These are phyloP conservation scores for Drosophila siamana DNA, from an alignment of 2,888 invertebrate genomes.

Conservation along the genomic window DNA sequence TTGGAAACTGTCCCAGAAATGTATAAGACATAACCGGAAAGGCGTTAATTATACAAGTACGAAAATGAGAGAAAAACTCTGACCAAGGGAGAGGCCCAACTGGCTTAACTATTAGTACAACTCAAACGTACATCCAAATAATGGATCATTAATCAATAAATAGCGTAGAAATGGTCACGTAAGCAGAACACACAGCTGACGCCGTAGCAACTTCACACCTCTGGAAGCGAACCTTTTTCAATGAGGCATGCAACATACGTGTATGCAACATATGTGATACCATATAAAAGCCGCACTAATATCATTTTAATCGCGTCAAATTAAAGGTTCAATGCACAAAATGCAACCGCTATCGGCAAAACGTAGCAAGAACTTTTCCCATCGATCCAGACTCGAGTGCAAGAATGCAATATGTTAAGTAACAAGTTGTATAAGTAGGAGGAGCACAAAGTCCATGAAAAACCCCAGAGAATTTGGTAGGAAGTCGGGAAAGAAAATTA, in stretches of 20 bases:
- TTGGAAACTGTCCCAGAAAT: conserved; percentile 11
- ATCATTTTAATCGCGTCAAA: conserved; percentile 83
- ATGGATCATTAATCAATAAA: conserved; percentile 83
- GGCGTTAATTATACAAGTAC: conserved; percentile 67
- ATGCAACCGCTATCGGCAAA: neutral
- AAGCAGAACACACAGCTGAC: conserved; percentile 64
- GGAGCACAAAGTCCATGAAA: conserved; percentile 10
- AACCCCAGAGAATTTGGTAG: neutral
- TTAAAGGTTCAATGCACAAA: conserved; percentile 73
- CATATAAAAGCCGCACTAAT: conserved; percentile 62
- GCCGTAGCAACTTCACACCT: conserved; percentile 80
- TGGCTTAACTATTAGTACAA: neutral
- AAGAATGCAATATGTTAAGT: conserved; percentile 55
- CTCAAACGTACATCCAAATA: conserved; percentile 47
- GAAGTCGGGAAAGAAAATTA: conserved; percentile 77
- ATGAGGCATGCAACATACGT: conserved; percentile 37
- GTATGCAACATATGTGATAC: conserved; percentile 68
- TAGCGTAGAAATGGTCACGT: conserved; percentile 59
- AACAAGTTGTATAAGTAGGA: conserved; percentile 34
- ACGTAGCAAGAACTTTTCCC: conserved; percentile 53
- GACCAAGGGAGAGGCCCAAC: neutral
- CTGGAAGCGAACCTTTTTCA: conserved; percentile 28
- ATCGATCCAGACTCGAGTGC: conserved; percentile 8
- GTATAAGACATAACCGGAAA: conserved; percentile 66
- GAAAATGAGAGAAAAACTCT: neutral